Conservation (phyloP, 2,888 invertebrate species). For the Pyrgus malvae region DNA sequence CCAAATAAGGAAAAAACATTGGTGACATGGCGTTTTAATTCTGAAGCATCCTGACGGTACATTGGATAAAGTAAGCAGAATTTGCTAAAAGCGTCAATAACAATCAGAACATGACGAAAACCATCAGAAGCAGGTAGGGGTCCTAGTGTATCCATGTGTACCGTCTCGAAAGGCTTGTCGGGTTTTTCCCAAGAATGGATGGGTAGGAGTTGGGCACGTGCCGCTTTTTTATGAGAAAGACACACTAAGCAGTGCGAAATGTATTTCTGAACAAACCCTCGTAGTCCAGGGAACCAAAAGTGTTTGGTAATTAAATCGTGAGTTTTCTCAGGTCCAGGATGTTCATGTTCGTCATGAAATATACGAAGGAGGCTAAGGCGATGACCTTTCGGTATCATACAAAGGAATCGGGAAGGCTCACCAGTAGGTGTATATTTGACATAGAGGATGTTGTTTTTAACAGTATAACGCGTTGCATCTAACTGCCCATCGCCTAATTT, state of each 20-base stretch:
- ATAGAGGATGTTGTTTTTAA: neutral
- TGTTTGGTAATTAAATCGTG: neutral
- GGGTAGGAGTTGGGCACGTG: neutral
- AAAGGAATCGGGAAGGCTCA: neutral
- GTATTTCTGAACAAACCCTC: neutral
- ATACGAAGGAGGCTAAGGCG: neutral
- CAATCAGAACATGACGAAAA: neutral
- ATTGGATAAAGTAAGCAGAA: neutral
- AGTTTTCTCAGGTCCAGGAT: neutral
- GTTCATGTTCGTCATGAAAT: conserved; percentile 2
- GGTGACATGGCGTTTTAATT: neutral
- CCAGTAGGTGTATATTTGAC: neutral
- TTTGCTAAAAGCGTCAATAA: neutral
- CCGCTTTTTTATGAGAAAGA: neutral
- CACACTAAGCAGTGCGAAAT: neutral
- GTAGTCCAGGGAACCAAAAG: conserved; percentile 2
- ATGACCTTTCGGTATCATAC: neutral
- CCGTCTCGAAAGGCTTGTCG: neutral
- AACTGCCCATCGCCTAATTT: neutral
- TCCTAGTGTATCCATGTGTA: neutral
- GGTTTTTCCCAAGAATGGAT: conserved; percentile 5
- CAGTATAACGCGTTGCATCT: neutral
- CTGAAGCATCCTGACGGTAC: neutral
- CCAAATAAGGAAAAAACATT: conserved; percentile 3
- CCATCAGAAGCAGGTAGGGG: neutral